Evolutionary conservation across 2,888 invertebrate species (phyloP), one percentile per base, ranked within the genome.

Genomic region (Biston betularia): DNA sequence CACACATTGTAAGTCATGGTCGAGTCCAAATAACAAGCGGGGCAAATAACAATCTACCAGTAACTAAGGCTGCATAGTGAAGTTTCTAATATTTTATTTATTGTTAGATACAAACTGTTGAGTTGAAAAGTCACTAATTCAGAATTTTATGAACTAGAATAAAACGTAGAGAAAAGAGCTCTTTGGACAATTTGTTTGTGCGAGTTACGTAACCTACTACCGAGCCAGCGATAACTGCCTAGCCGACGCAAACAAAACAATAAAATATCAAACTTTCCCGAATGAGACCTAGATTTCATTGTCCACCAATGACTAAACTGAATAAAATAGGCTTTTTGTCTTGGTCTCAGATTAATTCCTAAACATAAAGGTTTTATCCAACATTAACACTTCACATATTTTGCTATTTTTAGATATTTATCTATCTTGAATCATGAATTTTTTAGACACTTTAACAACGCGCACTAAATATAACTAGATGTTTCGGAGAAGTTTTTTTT

Each of bases 201-300:
- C 52, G 15, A n/a, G 42, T 64, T 64, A 58, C 46, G 24, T 64
- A 58, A 64, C 48, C 33, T 53, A 46, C 15, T 33, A 38, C 44
- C 45, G n/a, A 34, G 24, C 53, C 35, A 46, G 46, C 53, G 15
- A 24, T 34, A 48, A 54, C 24, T 55, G 54, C 48, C 65, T 44
- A 45, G 44, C n/a, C 54, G 54, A 56, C 49, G 60, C 44, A 67
- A 67, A 67, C 67, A 67, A 59, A 58, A 58, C 58, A 24, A 67
- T 67, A 67, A 67, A 67, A 58, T 60, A 44, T 54, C 35, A 54
- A 59, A 63, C 52, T 57, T 56, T 14, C 9, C 33, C 15, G 24
- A 48, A 9, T 45, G 40, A 55, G 42, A 48, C 44, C 40, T 55
- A 42, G 45, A 46, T 45, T 15, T 24, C 44, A 45, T 12, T 61